A percentile compares a stretch with the other conserved stretches of the same genome.
phyloP scores from a whole-genome alignment of 1,140 invertebrate genomes.

The Coelopa frigida region DNA sequence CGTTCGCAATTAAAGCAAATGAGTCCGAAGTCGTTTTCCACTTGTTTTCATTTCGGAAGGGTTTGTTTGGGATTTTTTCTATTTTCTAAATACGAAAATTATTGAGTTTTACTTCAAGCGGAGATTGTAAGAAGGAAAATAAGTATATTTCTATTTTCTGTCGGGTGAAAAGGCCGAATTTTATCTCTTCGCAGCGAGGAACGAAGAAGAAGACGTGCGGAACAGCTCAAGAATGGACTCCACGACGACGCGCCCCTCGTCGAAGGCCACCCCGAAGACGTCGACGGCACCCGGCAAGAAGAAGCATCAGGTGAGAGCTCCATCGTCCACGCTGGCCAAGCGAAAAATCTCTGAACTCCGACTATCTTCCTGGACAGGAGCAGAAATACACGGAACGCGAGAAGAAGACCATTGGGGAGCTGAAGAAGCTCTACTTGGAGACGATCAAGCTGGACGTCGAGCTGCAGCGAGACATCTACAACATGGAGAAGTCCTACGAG shows the following conservation, averaged over 20 bases:
- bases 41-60: no score
- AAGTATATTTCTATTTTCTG: no score
- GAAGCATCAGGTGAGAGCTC: not conserved
- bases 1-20: no score
- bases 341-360: not conserved
- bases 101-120: no score
- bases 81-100: no score
- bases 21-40: no score
- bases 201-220: no score
- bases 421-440: constrained; percentile 80
- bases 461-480: constrained; percentile 83
- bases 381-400: constrained; percentile 51
- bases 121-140: no score
- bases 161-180: no score
- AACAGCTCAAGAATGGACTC: constrained; percentile 1
- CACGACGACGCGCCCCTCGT: constrained; percentile 1
- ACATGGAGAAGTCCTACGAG: constrained; percentile 75
- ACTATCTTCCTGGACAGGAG: not conserved
- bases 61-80: no score
- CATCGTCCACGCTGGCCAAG: not conserved
- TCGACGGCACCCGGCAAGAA: constrained; percentile 2
- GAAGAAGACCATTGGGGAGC: constrained; percentile 68
- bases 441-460: constrained; percentile 74
- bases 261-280: not conserved
- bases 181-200: no score